Base-by-base conservation (phyloP, 2,113 vertebrate genomes). In the Mungos mungo region DNA sequence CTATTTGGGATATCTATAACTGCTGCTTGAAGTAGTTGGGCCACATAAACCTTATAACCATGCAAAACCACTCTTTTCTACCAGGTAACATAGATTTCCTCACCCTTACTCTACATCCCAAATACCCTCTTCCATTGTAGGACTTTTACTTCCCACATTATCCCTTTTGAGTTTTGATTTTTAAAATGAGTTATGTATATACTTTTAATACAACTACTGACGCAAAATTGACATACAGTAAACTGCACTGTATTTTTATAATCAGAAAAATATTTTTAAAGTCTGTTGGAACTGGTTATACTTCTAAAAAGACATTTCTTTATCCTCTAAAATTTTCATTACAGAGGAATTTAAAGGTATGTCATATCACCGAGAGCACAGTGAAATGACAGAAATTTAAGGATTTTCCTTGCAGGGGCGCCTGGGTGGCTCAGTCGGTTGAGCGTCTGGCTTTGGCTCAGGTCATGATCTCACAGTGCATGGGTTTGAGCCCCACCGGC, bases 271-370 rank as follows among this genome's bases (percentile, higher is more conserved):
- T 23, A 83, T 27, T 89, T 84, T 88, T 15, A 90, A 86, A 68
- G 65, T 88, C 31, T 88, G 38, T 63, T 93, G 66, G 45, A 93
- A 71, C 18, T 66, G 27, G 25, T 72, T 93, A 72, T 65, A 12
- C 41, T 7, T 79, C 66, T 83, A 77, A 91, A 96, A 94, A 54
- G 50, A 5, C 23, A 97, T 57, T 96, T 96, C 29, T 63, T 47
- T 50, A 77, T n/a, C 5, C 31, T 19, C 80, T 11, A 1, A 69
- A 80, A 84, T 89, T 66, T 90, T 82, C 88, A 94, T n/a, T 77
- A 74, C 21, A 86, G 86, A 93, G 16, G 38, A 76, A 91, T 71
- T 63, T 93, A 95, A 95, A 80, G 94, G 5, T 50, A 21, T 89
- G 19, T 92, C 47, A n/a, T 80, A 52, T 93, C 45, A 88, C 10